phyloP scores from a whole-genome alignment of 2,888 invertebrate species.

The Diplolepis rosae region DNA sequence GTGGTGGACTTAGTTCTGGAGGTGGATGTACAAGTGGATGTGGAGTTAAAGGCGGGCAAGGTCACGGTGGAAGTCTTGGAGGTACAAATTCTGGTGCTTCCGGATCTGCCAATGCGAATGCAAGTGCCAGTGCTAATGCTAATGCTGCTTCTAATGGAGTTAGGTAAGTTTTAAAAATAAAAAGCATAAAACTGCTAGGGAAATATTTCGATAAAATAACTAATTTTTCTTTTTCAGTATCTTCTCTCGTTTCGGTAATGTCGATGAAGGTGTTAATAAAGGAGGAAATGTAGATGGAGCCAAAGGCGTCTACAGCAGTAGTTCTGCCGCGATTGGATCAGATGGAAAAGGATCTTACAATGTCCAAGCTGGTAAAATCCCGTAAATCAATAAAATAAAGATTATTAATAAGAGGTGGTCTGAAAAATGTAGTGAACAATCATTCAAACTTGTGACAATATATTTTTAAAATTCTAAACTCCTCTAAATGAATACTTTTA shows the following conservation, averaged over 20 bases:
- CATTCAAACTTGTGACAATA: neutral
- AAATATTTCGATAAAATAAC: slow-evolving; percentile 17
- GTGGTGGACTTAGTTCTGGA: slow-evolving; percentile 7
- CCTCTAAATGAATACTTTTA: too few species aligned
- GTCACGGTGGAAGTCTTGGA: slow-evolving; percentile 20
- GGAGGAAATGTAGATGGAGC: slow-evolving; percentile 72
- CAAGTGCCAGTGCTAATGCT: slow-evolving; percentile 40
- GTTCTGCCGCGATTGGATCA: slow-evolving; percentile 73
- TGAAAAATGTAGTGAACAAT: neutral
- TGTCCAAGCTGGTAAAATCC: slow-evolving; percentile 74
- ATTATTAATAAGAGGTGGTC: neutral
- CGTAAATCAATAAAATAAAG: neutral
- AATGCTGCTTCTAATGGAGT: slow-evolving; percentile 38
- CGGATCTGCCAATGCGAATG: slow-evolving; percentile 38
- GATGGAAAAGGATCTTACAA: slow-evolving; percentile 75
- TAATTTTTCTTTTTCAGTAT: slow-evolving; percentile 50
- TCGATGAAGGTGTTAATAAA: slow-evolving; percentile 62
- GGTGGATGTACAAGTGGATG: neutral
- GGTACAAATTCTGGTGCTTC: slow-evolving; percentile 36
- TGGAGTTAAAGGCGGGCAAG: slow-evolving; percentile 18
- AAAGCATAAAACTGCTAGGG: neutral
- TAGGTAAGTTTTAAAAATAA: slow-evolving; percentile 8
- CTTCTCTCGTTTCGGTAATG: slow-evolving; percentile 72
- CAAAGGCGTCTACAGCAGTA: slow-evolving; percentile 75
- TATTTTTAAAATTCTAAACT: neutral